Evolutionary conservation across 2,113 vertebrate species (phyloP).

Genomic region (Cynocephalus volans): DNA sequence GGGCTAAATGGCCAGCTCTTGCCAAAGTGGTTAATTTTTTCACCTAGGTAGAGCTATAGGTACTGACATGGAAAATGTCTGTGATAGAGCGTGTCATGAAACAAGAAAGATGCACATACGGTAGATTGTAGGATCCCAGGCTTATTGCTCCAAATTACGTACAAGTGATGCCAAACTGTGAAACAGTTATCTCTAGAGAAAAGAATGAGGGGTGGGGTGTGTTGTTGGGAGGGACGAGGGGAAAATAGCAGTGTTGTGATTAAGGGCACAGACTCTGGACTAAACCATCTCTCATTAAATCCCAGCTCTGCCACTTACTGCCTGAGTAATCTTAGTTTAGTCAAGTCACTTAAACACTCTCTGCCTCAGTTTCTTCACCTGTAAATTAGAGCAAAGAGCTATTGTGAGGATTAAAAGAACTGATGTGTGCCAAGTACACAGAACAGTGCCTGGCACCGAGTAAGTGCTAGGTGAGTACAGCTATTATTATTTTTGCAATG

Average conservation of each 20-base stretch:
- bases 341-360: not conserved
- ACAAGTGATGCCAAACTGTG: not conserved
- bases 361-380: not conserved
- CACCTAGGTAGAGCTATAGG: not conserved
- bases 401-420: not conserved
- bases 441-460: not conserved
- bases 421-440: rapidly evolving
- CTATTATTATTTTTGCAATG: not conserved
- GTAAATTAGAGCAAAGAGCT: not conserved
- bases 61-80: not conserved
- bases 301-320: not conserved
- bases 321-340: not conserved
- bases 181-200: not conserved
- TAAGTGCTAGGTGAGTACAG: not conserved
- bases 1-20: not conserved
- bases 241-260: not conserved
- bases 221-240: not conserved
- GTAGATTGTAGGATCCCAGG: rapidly evolving
- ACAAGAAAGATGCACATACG: not conserved
- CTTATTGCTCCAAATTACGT: not conserved
- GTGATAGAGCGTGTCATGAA: not conserved
- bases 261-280: not conserved
- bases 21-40: conserved; percentile 35
- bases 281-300: not conserved
- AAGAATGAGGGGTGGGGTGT: too few species aligned